phyloP scores from a whole-genome alignment of 2,888 invertebrate genomes.

The Acronicta aceris region DNA sequence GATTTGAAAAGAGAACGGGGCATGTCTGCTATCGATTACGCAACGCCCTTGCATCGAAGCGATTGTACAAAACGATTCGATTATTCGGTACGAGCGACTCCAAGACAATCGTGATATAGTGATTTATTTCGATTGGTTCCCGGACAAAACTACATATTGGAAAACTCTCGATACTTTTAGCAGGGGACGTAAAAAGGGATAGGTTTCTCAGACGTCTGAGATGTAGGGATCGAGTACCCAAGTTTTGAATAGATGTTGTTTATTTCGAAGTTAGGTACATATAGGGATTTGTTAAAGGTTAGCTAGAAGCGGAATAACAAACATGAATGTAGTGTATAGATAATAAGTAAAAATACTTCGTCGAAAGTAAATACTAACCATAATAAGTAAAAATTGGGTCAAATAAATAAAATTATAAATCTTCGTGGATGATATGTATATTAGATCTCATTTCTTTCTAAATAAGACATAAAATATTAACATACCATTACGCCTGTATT shows the following conservation, averaged over 20 bases:
- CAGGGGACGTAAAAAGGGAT: slow-evolving; percentile 41
- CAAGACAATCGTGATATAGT: slow-evolving; percentile 57
- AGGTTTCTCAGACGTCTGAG: slow-evolving; percentile 44
- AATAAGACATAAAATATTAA: no score
- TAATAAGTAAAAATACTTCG: background rate
- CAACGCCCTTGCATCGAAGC: slow-evolving; percentile 58
- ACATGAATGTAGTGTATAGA: background rate
- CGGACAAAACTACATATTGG: slow-evolving; percentile 61
- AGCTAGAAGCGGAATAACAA: slow-evolving; percentile 7
- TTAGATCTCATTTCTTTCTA: no score
- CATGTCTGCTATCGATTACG: slow-evolving; percentile 52
- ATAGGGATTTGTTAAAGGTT: slow-evolving; percentile 24
- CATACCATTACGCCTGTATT: no score
- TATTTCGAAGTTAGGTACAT: slow-evolving; percentile 38
- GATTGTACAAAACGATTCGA: slow-evolving; percentile 56
- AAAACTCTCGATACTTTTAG: slow-evolving; percentile 51
- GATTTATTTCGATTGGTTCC: slow-evolving; percentile 62
- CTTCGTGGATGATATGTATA: no score
- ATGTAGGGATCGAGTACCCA: slow-evolving; percentile 32
- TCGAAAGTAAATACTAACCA: no score
- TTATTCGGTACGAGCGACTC: slow-evolving; percentile 53
- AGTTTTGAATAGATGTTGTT: slow-evolving; percentile 23
- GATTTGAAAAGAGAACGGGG: slow-evolving; percentile 28
- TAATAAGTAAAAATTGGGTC: no score
- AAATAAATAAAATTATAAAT: no score